Evolutionary conservation across 2,797 vertebrate genomes (phyloP).

Genomic region (Crax fasciolata): DNA sequence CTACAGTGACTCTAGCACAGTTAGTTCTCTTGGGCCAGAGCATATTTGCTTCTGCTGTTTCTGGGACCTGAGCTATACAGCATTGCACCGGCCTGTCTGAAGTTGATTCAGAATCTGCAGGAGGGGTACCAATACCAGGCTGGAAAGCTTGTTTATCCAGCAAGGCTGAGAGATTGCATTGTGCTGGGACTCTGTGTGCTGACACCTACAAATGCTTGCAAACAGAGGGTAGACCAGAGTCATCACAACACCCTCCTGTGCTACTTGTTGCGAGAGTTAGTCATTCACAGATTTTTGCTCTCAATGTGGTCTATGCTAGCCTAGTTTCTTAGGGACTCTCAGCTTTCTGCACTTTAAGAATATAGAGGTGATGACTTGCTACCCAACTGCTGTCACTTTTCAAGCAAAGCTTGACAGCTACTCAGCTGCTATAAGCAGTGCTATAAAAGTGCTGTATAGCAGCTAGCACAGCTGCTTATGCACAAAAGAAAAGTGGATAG

Average conservation of each 20-base stretch:
- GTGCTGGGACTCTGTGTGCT: not conserved
- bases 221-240: not conserved
- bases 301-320: not conserved
- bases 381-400: not conserved
- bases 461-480: not conserved
- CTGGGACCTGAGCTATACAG: too few species aligned
- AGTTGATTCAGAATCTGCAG: not conserved
- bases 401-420: not conserved
- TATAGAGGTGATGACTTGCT: not conserved
- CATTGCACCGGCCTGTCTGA: too few species aligned
- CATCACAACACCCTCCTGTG: not conserved
- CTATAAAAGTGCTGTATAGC: not conserved
- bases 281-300: not conserved
- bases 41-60: too few species aligned
- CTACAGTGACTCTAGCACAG: too few species aligned
- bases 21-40: too few species aligned
- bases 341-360: not conserved
- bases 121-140: not conserved
- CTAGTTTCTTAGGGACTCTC: not conserved
- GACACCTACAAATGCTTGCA: not conserved
- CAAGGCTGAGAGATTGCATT: not conserved
- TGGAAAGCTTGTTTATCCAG: fast-evolving
- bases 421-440: not conserved
- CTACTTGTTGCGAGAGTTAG: not conserved
- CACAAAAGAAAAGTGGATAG: not conserved